Base-by-base conservation (phyloP, 1,140 invertebrate species). In the Macrocentrus cingulum region DNA sequence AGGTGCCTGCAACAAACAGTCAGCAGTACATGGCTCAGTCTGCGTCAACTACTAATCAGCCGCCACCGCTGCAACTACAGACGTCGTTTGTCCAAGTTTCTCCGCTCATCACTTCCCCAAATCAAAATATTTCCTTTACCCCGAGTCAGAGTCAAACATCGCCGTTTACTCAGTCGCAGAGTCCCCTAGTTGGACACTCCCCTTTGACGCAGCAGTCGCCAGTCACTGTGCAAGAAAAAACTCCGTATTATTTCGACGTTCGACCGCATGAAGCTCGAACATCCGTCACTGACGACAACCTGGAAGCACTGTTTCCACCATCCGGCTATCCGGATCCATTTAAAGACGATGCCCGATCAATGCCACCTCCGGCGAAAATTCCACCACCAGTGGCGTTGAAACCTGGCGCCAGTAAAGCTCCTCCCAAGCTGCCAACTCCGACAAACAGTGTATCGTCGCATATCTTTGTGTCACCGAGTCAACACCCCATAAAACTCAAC, bases 241-340 rank as follows among this genome's bases (percentile, higher is more conserved):
- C 41, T 51, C 44, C 60, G 8, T 77, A 69, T 61, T 78, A 74
- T 48, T 80, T 78, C 44, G 76, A 79, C 15, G 56, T 72, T 2
- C 68, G 60, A 49, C 65, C 69, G 16, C 67, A 68, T 11, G 68
- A 66, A 42, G 20, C 20, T 6, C 67, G 51, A 59, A 18, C 65
- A 20, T 23, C 36, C n/a, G 66, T 68, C 1, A 65, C 55, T 8
- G 74, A 80, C 5, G 70, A 74, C 13, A 75, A 79, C 62, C 60
- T 80, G 53, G 79, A 81, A 62, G 75, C 78, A 11, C 61, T 83
- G 48, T 83, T 82, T 63, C 77, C 79, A 48, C 51, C 79, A 13
- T 79, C 80, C 42, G 76, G 71, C 19, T 81, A 80, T 68, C 80
- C 80, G 39, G 79, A 81, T 67, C 80, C 80, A 11, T 81, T 81